Conservation (phyloP, 2,797 vertebrate genomes). For the Eulemur albifrons region DNA sequence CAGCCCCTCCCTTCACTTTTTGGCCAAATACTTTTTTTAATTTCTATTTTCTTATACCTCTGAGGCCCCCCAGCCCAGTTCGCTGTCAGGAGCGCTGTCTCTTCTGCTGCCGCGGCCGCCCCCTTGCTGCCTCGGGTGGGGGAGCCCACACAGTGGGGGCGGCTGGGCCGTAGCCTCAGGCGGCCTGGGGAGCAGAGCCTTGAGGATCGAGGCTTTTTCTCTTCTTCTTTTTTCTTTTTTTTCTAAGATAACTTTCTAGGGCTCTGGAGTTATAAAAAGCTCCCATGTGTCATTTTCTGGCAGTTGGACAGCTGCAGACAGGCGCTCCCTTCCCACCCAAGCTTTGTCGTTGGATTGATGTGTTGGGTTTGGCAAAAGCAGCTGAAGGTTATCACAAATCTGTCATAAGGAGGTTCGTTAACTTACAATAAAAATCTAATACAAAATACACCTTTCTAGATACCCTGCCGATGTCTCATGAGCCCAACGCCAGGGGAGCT, state of each 20-base stretch:
- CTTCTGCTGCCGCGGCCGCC: accelerated
- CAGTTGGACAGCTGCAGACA: neutral
- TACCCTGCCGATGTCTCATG: accelerated
- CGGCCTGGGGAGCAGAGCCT: neutral
- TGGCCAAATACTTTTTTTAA: neutral
- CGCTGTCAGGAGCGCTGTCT: neutral
- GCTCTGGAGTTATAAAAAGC: slow-evolving; percentile 63
- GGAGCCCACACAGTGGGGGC: neutral
- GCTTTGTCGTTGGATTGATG: neutral
- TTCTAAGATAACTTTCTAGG: neutral
- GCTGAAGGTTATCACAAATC: neutral
- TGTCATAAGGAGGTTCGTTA: neutral
- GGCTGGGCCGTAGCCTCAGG: neutral
- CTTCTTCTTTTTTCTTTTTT: neutral
- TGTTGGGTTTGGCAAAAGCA: neutral
- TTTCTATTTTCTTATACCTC: neutral
- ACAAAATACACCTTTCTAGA: neutral
- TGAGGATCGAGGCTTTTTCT: neutral
- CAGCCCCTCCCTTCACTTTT: neutral
- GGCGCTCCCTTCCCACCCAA: neutral
- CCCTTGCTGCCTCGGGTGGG: neutral
- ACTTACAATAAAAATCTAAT: neutral
- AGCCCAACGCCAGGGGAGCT: accelerated
- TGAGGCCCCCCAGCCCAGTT: neutral
- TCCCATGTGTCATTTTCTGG: slow-evolving; percentile 32